Base-by-base conservation (phyloP, 2,113 vertebrate genomes). In the Mustela nigripes region DNA sequence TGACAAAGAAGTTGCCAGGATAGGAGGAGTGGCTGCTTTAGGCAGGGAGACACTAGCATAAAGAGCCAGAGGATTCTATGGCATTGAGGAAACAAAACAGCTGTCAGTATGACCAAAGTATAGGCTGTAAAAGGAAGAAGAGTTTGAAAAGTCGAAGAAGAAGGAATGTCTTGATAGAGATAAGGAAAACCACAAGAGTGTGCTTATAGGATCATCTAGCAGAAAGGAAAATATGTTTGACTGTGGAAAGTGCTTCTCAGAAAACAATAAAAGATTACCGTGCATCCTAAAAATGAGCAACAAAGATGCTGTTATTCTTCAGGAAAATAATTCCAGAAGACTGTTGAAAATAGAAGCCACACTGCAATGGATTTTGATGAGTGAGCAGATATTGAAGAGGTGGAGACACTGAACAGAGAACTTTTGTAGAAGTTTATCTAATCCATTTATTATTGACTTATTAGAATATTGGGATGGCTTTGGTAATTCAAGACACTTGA, bases 401-500 rank as follows among this genome's bases (percentile, higher is more conserved):
- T 63, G 10, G 56, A 92, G 50, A 74, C 33, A 48, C 7, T 74
- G 62, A 83, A n/a, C 60, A 73, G 50, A 81, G 7, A 78, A 28
- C 11, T 91, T 36, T 76, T 84, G 39, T 33, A 95, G 50, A 85
- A 89, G 0, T 71, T 53, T 45, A 36, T 4, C 11, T n/a, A 26
- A 65, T 36, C 4, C 7, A 16, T 14, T 95, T 95, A 81, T 65
- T 96, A 78, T 71, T 84, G 31, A 42, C 42, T 83, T 91, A 16
- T 4, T 84, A 88, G 78, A 95, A 56, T 60, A 94, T 56, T 73
- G 83, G 10, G 6, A 82, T 76, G n/a, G 28, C 92, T 84, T 94
- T 45, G 50, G 4, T 31, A 81, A 39, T 83, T 96, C n/a, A 76
- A 65, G 33, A 0, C 67, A 74, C 21, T n/a, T 80, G n/a, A 21